phyloP scores from a whole-genome alignment of 2,797 vertebrate species.

The Neoniphon sammara region DNA sequence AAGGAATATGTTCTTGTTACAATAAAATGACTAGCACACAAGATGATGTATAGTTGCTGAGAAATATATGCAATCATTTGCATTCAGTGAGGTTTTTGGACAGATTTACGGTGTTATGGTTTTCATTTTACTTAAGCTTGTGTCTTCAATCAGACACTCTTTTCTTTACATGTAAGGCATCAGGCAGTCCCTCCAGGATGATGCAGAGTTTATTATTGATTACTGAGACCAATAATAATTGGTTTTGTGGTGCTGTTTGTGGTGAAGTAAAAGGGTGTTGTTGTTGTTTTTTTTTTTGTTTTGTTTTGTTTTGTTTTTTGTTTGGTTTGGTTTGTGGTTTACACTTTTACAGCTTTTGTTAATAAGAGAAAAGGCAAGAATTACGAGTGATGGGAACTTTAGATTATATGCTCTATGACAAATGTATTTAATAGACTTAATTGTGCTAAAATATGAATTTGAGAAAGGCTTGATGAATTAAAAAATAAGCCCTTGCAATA shows the following conservation, averaged over 20 bases:
- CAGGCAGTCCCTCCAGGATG: constrained; percentile 19
- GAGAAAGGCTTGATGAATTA: no score
- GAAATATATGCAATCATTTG: constrained; percentile 72
- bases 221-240: constrained; percentile 43
- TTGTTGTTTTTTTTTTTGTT: constrained; percentile 16
- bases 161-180: constrained; percentile 36
- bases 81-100: constrained; percentile 37
- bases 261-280: constrained; percentile 7
- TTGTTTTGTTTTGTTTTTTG: neutral
- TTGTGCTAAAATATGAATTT: no score
- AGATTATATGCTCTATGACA: neutral
- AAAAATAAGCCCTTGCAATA: neutral
- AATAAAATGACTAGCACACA: constrained; percentile 47
- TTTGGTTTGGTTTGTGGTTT: neutral
- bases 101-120: constrained; percentile 39
- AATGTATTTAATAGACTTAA: no score
- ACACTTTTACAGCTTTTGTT: constrained; percentile 1
- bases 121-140: constrained; percentile 35
- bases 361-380: neutral
- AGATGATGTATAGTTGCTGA: constrained; percentile 47
- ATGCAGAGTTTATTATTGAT: constrained; percentile 15
- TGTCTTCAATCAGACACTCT: constrained; percentile 66
- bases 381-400: neutral
- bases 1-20: constrained; percentile 46
- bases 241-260: constrained; percentile 55